These are phyloP conservation scores for Drosophila kanapiae DNA, from an alignment of 1,140 invertebrate species.

Conservation along the genomic window DNA sequence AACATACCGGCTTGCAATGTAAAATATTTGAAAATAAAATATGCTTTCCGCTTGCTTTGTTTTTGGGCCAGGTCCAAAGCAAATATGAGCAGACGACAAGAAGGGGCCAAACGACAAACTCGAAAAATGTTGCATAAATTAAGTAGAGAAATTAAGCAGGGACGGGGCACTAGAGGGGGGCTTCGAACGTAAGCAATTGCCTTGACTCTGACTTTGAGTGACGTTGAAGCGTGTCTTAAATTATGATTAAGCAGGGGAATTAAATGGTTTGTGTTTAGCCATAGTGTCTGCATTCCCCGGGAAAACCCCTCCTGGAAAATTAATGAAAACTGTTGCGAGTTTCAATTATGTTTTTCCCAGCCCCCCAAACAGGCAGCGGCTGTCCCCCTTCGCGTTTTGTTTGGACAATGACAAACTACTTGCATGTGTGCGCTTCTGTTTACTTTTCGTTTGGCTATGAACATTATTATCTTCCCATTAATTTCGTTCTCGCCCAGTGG, in stretches of 20 bases:
- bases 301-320: slow-evolving; percentile 37
- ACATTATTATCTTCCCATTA: slow-evolving; percentile 64
- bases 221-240: slow-evolving; percentile 69
- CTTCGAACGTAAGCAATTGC: slow-evolving; percentile 26
- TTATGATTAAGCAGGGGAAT: slow-evolving; percentile 73
- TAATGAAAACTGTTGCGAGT: slow-evolving; percentile 53
- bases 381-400: slow-evolving; percentile 18
- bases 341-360: slow-evolving; percentile 43
- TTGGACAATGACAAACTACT: slow-evolving; percentile 66
- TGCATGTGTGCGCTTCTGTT: slow-evolving; percentile 37
- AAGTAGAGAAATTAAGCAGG: slow-evolving; percentile 30
- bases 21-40: slow-evolving; percentile 51
- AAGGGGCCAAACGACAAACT: slow-evolving; percentile 36
- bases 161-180: slow-evolving; percentile 3
- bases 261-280: slow-evolving; percentile 68
- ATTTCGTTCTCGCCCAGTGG: slow-evolving; percentile 44
- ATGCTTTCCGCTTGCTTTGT: slow-evolving; percentile 6
- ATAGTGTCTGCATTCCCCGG: slow-evolving; percentile 26
- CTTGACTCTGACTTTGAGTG: slow-evolving; percentile 73
- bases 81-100: slow-evolving; percentile 13
- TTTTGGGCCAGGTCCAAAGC: slow-evolving; percentile 21
- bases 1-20: slow-evolving; percentile 19
- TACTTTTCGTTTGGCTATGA: slow-evolving; percentile 43
- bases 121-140: slow-evolving; percentile 66
- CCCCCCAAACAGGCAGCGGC: neutral